Evolutionary conservation across 2,113 vertebrate species (phyloP).

Genomic region (Oreochromis niloticus): DNA sequence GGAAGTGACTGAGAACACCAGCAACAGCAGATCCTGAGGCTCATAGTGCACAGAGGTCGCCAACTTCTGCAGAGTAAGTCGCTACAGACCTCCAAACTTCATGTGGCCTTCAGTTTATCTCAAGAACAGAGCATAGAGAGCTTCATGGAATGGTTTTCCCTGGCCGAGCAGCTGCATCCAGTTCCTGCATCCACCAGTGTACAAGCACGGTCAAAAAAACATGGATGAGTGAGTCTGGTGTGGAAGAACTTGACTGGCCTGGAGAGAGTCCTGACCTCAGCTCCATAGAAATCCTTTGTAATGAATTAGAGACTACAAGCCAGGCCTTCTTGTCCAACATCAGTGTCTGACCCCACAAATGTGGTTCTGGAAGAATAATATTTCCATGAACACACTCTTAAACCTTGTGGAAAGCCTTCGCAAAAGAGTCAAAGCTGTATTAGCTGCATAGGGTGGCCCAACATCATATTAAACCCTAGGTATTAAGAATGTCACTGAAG

Average conservation of each 20-base stretch:
- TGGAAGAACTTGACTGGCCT: neutral
- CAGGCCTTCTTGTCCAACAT: accelerated
- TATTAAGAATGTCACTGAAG: accelerated
- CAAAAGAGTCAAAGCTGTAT: neutral
- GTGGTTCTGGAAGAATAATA: accelerated
- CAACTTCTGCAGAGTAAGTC: neutral
- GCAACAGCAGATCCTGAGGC: accelerated
- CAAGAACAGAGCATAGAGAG: accelerated
- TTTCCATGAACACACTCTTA: neutral
- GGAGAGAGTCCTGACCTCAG: accelerated
- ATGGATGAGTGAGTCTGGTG: neutral
- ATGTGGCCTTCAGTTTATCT: accelerated
- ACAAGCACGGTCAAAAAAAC: neutral
- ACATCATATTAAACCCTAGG: neutral
- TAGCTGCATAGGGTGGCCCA: accelerated
- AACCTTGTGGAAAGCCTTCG: neutral
- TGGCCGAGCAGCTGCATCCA: neutral
- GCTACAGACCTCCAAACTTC: neutral
- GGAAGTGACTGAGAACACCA: neutral
- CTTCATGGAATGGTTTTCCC: neutral
- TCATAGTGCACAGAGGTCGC: neutral
- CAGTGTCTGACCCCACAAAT: neutral
- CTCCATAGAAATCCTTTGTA: neutral
- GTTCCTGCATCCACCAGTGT: accelerated
- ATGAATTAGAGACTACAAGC: accelerated